phyloP scores from a whole-genome alignment of 2,797 vertebrate species.

The Sebastiscus albofasciatus region DNA sequence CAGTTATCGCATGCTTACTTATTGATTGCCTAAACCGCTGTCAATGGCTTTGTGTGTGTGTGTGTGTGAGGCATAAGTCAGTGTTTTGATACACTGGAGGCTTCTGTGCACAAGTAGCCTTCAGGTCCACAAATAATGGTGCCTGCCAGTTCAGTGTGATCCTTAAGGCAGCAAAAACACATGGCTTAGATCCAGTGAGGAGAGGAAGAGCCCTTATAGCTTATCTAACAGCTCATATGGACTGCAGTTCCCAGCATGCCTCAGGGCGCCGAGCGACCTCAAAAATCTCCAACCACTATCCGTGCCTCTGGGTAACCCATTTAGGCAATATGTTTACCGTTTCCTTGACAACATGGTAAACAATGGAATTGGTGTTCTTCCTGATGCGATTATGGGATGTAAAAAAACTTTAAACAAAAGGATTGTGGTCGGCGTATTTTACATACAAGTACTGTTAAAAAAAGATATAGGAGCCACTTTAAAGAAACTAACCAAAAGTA shows the following conservation, averaged over 20 bases:
- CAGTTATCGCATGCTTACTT: slow-evolving; percentile 20
- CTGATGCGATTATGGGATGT: slow-evolving; percentile 11
- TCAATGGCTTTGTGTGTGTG: slow-evolving; percentile 4
- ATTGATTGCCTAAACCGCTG: slow-evolving; percentile 30
- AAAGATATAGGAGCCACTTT: slow-evolving; percentile 6
- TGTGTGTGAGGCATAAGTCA: slow-evolving; percentile 1
- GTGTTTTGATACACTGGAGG: slow-evolving; percentile 35
- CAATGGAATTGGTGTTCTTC: slow-evolving; percentile 4
- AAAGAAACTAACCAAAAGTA: slow-evolving; percentile 8
- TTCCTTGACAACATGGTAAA: slow-evolving; percentile 51
- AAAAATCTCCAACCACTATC: slow-evolving; percentile 48
- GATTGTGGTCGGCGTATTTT: slow-evolving; percentile 10
- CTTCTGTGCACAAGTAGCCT: slow-evolving; percentile 22
- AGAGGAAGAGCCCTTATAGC: slow-evolving; percentile 37
- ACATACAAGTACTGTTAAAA: slow-evolving; percentile 1
- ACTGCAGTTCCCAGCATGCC: slow-evolving; percentile 72
- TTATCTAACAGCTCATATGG: slow-evolving; percentile 51
- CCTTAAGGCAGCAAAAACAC: slow-evolving; percentile 41
- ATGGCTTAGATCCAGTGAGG: slow-evolving; percentile 37
- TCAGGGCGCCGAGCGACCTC: slow-evolving; percentile 60
- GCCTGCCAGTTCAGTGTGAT: slow-evolving; percentile 33
- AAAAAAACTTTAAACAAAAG: slow-evolving; percentile 7
- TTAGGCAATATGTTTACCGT: slow-evolving; percentile 53
- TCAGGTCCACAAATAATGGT: slow-evolving; percentile 27
- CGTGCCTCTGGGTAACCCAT: slow-evolving; percentile 61